Evolutionary conservation across 2,113 vertebrate genomes (phyloP), one percentile per base, ranked within the genome.

Genomic region (Cryptomyrus ogoouensis): DNA sequence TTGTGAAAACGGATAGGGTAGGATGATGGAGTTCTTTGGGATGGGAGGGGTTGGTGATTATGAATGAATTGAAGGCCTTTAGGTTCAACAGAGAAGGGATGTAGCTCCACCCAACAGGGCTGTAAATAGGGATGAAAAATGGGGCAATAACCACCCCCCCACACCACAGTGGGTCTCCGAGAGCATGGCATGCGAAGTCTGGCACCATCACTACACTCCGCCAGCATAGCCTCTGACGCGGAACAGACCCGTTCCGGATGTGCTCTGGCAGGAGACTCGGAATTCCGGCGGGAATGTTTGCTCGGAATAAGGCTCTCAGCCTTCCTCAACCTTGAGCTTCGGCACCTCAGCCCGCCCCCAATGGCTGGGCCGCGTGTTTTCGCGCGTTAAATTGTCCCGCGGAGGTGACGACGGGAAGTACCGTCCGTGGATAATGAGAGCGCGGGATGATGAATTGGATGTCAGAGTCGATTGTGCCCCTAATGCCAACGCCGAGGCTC

Each of bases 381-480:
- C 90, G 90, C 90, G 91, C 62, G 91, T 91, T 89, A 85, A 89
- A 92, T 89, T 83, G 89, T 88, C 91, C 88, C 88, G 53, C 90
- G 35, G 24, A 83, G 88, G 52, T 90, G 90, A 90, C 89, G 50
- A 52, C 39, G 83, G 62, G 91, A 93, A 92, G 91, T 31, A 56
- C 87, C 87, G 86, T 83, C 91, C 89, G 88, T 92, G 89, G 89
- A 92, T 90, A 91, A 90, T 90, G 84, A 87, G 88, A 88, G 89
- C 89, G 92, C 91, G 91, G 91, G n/a, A 84, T 94, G 93, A 94
- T 93, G 77, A 91, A 94, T 91, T 91, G 80, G 90, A 91, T 91
- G 92, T 88, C 91, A 90, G 84, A 92, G 92, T 89, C 66, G 93
- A 93, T 87, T 66, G 92, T 90, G 49, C 90, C 89, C 89, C 74